A percentile compares a stretch with the other conserved stretches of the same genome.
These are phyloP conservation scores for Cerastoderma edule DNA, from an alignment of 2,888 invertebrate genomes.

Conservation along the genomic window DNA sequence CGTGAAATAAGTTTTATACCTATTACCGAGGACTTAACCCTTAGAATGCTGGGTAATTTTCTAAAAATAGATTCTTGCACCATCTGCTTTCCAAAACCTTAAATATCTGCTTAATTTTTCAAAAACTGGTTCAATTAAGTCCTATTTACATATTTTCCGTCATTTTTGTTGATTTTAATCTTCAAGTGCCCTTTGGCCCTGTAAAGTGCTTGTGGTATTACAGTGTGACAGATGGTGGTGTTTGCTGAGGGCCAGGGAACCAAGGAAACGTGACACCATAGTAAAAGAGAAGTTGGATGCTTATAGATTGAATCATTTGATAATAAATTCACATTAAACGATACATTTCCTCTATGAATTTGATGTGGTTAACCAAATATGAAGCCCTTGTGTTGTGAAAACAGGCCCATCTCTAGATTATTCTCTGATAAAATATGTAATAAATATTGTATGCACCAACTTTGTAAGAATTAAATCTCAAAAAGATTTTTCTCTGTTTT, in stretches of 20 bases:
- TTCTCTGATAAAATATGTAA: no score
- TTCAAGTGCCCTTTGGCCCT: conserved; percentile 10
- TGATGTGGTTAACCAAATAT: conserved; percentile 24
- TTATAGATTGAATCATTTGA: conserved; percentile 17
- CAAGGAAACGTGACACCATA: conserved; percentile 13
- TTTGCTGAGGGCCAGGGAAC: conserved; percentile 14
- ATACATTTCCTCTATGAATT: conserved; percentile 10
- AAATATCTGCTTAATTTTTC: no score
- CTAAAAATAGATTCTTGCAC: no score
- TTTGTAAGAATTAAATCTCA: no score
- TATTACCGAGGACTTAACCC: no score
- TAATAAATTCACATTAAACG: conserved; percentile 20
- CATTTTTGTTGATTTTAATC: conserved; percentile 7
- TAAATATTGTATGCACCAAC: no score
- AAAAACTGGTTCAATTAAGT: background rate
- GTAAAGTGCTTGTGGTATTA: conserved; percentile 10
- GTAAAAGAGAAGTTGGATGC: conserved; percentile 10
- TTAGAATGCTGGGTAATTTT: no score
- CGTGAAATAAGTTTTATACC: no score
- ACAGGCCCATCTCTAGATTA: no score
- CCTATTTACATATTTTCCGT: conserved; percentile 13
- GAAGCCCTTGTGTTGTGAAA: background rate
- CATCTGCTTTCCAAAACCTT: no score
- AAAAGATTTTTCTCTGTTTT: no score
- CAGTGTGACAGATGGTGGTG: conserved; percentile 13